Evolutionary conservation across 1,140 invertebrate species (phyloP), one percentile per base, ranked within the genome.

Genomic region (Halictus rubicundus): DNA sequence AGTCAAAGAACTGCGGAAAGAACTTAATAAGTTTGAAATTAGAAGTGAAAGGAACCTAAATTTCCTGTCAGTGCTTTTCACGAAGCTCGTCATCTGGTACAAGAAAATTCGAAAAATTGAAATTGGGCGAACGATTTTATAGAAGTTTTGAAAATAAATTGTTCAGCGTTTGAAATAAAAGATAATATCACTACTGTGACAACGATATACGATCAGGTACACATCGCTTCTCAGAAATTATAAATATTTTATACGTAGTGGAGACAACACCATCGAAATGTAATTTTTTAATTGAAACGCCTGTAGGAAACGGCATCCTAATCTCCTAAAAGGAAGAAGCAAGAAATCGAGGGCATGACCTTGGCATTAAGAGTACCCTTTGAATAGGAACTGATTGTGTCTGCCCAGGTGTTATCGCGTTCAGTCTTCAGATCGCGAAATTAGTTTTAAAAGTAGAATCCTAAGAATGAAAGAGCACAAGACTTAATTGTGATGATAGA

Each of bases 311-410:
- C 37, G 52, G 27, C 61, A 27, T 0, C 4, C 23, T 46, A 46
- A 72, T 74, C 42, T n/a, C 37, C 72, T 68, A n/a, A 61, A 49
- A 39, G 39, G 42, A 27, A 39, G 42, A 32, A 60, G 37, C 32
- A 68, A 42, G 42, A 52, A 84, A 87, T 84, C 78, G 68, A 85
- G 75, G 75, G 87, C 76, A 39, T 52, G 78, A 76, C 87, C 87
- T 87, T 88, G 87, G 82, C 87, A 88, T 88, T 88, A 87, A 57
- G 78, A 60, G 23, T 64, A 42, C 60, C 60, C 80, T 46, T 74
- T 75, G 60, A 65, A 84, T 25, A 70, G 78, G 32, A 81, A 85
- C 85, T 87, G 79, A 84, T 82, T 70, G 73, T 46, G 78, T 80
- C 82, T 84, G 84, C 74, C 46, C 79, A 75, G 39, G 32, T 68